These are phyloP conservation scores for Pseudolaguvia tuberculata DNA, from an alignment of 2,113 vertebrate species.

Conservation along the genomic window DNA sequence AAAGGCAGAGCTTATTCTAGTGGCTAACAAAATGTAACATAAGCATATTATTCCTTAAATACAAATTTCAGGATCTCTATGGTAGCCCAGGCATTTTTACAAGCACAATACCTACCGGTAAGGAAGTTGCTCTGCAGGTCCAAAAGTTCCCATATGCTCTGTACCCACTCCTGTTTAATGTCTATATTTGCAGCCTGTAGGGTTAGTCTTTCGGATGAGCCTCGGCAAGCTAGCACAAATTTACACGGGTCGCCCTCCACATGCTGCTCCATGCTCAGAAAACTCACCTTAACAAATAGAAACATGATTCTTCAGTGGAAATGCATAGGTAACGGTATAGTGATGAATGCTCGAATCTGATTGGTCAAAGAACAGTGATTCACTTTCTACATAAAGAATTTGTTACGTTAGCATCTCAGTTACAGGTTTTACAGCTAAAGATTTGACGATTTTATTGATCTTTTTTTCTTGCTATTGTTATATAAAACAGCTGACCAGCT, in stretches of 20 bases:
- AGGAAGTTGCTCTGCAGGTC: slow-evolving; percentile 93
- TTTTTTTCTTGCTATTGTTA: background rate
- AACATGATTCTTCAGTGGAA: background rate
- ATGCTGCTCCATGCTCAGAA: slow-evolving; percentile 85
- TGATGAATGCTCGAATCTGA: background rate
- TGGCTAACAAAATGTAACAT: background rate
- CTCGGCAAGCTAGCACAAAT: slow-evolving; percentile 85
- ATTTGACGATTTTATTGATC: no score
- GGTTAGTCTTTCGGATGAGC: slow-evolving; percentile 84
- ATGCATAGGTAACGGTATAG: background rate
- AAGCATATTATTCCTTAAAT: background rate
- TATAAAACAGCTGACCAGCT: background rate
- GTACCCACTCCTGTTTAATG: slow-evolving; percentile 89
- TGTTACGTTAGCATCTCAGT: no score
- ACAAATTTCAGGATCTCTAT: background rate
- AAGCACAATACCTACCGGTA: slow-evolving; percentile 70
- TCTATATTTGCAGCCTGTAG: slow-evolving; percentile 87
- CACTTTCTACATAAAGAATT: no score
- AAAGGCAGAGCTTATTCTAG: background rate
- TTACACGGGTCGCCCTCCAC: slow-evolving; percentile 90
- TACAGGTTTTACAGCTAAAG: no score
- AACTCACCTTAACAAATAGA: slow-evolving; percentile 79
- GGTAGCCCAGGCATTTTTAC: background rate
- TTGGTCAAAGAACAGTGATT: background rate
- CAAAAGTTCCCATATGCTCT: slow-evolving; percentile 83